These are phyloP conservation scores for Tetraodon nigroviridis DNA, from an alignment of 2,113 vertebrate genomes.

Conservation along the genomic window DNA sequence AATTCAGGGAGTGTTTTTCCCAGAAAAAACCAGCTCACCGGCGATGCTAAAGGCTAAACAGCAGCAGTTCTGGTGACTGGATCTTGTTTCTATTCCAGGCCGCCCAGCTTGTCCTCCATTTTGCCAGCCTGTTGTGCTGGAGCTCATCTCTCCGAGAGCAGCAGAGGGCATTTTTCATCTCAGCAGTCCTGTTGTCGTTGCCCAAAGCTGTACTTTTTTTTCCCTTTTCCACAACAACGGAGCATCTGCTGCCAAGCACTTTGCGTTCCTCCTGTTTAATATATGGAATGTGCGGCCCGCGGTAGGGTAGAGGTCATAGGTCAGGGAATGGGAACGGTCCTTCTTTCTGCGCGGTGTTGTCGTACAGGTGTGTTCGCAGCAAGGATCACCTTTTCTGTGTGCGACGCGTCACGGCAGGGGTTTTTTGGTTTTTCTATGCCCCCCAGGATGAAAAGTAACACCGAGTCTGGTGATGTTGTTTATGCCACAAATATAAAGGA, in stretches of 20 bases:
- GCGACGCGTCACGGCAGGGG: not conserved
- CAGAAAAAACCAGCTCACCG: slow-evolving; percentile 24
- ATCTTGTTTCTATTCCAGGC: slow-evolving; percentile 34
- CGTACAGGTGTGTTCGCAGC: not conserved
- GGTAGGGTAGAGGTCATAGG: slow-evolving; percentile 59
- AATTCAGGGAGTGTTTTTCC: slow-evolving; percentile 38
- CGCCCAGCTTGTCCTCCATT: slow-evolving; percentile 61
- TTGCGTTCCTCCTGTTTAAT: slow-evolving; percentile 60
- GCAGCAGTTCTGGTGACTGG: slow-evolving; percentile 15
- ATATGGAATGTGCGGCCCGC: slow-evolving; percentile 60
- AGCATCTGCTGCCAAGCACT: slow-evolving; percentile 65
- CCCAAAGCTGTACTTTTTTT: slow-evolving; percentile 29
- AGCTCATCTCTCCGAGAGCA: slow-evolving; percentile 48
- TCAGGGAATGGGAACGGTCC: slow-evolving; percentile 48
- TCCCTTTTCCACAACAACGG: slow-evolving; percentile 63
- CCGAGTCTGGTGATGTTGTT: slow-evolving; percentile 13
- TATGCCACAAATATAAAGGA: slow-evolving; percentile 28
- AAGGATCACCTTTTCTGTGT: not conserved
- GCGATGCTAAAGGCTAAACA: slow-evolving; percentile 27
- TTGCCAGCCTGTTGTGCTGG: slow-evolving; percentile 52
- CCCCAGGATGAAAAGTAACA: not conserved
- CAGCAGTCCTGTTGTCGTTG: slow-evolving; percentile 50
- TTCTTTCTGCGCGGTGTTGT: slow-evolving; percentile 11
- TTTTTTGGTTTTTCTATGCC: not conserved
- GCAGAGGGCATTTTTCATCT: slow-evolving; percentile 67